Evolutionary conservation across 2,797 vertebrate species (phyloP).

Genomic region (Sebastolobus alascanus): DNA sequence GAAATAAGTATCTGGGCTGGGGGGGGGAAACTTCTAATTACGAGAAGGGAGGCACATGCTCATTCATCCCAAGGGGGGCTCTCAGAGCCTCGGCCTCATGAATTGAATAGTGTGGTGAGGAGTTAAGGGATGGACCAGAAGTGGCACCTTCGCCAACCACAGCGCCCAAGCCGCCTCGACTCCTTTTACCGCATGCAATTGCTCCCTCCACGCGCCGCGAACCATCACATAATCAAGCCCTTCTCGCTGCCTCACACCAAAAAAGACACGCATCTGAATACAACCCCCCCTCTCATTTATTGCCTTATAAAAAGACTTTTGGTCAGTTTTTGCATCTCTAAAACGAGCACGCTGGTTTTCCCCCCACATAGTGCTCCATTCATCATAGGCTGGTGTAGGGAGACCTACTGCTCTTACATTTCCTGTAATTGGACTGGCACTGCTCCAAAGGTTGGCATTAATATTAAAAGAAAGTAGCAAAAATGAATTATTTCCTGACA

Average conservation of each 20-base stretch:
- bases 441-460: constrained; percentile 90
- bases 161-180: constrained; percentile 64
- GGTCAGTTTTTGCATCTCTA: constrained; percentile 89
- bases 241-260: constrained; percentile 69
- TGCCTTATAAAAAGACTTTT: constrained; percentile 87
- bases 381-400: constrained; percentile 89
- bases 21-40: constrained; percentile 80
- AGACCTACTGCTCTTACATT: constrained; percentile 89
- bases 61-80: constrained; percentile 67
- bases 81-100: constrained; percentile 72
- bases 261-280: constrained; percentile 74
- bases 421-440: constrained; percentile 93
- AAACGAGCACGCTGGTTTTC: constrained; percentile 88
- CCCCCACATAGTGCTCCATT: constrained; percentile 96
- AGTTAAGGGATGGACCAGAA: constrained; percentile 74
- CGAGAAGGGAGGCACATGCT: constrained; percentile 68
- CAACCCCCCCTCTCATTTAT: constrained; percentile 81
- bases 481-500: constrained; percentile 93
- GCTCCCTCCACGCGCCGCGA: constrained; percentile 45
- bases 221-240: constrained; percentile 79
- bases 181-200: constrained; percentile 73
- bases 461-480: constrained; percentile 80
- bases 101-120: constrained; percentile 79
- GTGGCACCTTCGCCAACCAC: constrained; percentile 81
- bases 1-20: constrained; percentile 75